These are phyloP conservation scores for Daphoenositta chrysoptera DNA, from an alignment of 2,113 vertebrate genomes.

Conservation along the genomic window DNA sequence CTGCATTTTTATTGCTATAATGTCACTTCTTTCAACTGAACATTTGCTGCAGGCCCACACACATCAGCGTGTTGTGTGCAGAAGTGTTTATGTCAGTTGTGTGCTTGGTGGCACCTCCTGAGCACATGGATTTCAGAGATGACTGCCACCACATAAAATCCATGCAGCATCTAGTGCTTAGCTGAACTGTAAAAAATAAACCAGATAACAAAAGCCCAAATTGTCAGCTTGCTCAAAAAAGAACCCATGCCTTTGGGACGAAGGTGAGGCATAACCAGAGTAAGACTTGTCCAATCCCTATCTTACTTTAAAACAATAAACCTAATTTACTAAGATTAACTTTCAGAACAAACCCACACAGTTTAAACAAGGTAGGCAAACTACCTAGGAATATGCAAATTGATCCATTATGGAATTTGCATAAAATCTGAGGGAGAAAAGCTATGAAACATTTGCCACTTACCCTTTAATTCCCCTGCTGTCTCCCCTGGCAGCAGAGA, in stretches of 20 bases:
- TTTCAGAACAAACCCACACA: not conserved
- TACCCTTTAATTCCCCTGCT: not conserved
- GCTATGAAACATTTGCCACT: not conserved
- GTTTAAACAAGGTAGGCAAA: not conserved
- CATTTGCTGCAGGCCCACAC: not conserved
- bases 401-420: not conserved
- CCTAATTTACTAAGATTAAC: not conserved
- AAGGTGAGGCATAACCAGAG: not conserved
- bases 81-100: not conserved
- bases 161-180: not conserved
- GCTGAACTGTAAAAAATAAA: not conserved
- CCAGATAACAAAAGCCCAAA: not conserved
- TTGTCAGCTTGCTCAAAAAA: not conserved
- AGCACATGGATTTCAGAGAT: not conserved
- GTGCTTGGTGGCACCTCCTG: not conserved
- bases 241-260: not conserved
- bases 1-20: not conserved
- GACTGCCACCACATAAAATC: not conserved
- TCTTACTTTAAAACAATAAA: not conserved
- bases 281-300: not conserved
- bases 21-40: not conserved
- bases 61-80: not conserved
- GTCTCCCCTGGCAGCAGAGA: not conserved
- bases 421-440: slow-evolving; percentile 25
- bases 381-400: slow-evolving; percentile 10